Conservation (phyloP, 2,113 vertebrate species). For the Aegypius monachus region DNA sequence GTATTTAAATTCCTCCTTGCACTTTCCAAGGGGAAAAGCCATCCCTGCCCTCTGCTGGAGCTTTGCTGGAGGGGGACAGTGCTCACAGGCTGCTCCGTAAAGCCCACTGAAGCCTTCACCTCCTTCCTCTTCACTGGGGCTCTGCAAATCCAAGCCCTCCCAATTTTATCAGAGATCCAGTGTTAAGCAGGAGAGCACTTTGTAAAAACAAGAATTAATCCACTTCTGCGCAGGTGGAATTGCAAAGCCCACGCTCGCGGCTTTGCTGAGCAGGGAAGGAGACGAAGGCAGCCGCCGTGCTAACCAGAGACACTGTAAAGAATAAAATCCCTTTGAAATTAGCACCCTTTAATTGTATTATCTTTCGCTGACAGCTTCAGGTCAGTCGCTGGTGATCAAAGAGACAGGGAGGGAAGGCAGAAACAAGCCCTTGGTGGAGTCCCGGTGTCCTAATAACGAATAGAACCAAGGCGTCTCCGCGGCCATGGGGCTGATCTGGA, state of each 20-base stretch:
- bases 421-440: not conserved
- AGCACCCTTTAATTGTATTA: slow-evolving; percentile 42
- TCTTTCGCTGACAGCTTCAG: not conserved
- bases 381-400: slow-evolving; percentile 3
- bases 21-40: not conserved
- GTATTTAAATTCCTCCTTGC: not conserved
- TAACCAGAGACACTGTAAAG: not conserved
- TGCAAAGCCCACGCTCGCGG: not conserved
- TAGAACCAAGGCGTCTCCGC: fast-evolving
- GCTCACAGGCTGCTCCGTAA: not conserved
- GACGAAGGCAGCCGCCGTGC: fast-evolving
- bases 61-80: fast-evolving
- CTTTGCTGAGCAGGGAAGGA: not conserved
- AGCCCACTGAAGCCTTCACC: not conserved
- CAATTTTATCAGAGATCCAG: not conserved
- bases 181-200: not conserved
- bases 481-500: not conserved
- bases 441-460: fast-evolving
- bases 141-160: not conserved
- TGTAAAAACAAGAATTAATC: not conserved
- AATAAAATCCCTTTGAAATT: slow-evolving; percentile 39
- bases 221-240: not conserved
- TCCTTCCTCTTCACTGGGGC: not conserved
- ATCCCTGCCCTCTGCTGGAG: not conserved
- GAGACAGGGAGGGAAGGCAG: not conserved